These are phyloP conservation scores for Crotalus viridis DNA, from an alignment of 2,113 vertebrate species.

Conservation along the genomic window DNA sequence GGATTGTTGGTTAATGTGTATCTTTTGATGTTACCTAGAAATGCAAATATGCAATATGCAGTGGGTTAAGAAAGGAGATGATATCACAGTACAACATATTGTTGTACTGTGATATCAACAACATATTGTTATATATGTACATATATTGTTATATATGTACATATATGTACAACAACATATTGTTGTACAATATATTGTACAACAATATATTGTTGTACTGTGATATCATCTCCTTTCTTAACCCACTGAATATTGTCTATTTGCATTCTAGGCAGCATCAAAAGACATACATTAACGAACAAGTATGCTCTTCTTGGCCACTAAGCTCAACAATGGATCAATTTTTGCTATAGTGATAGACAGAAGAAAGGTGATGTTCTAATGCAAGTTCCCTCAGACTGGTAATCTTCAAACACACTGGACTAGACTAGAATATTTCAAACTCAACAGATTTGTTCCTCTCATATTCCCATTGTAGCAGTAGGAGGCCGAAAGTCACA, in stretches of 20 bases:
- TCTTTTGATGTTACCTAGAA: constrained; percentile 6
- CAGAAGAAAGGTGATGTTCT: background rate
- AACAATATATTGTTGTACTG: background rate
- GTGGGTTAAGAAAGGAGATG: background rate
- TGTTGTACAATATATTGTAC: too few species aligned
- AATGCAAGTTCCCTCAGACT: background rate
- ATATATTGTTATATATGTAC: too few species aligned
- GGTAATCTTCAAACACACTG: background rate
- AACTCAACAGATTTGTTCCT: background rate
- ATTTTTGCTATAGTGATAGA: background rate
- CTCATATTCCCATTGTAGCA: background rate
- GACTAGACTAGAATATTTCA: background rate
- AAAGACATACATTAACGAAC: background rate
- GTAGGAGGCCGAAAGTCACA: background rate
- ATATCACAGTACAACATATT: background rate
- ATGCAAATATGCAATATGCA: background rate
- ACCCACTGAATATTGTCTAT: background rate
- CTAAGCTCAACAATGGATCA: background rate
- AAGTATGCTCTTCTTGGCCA: background rate
- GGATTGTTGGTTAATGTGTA: background rate
- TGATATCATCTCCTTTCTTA: background rate
- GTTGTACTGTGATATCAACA: too few species aligned
- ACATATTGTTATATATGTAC: too few species aligned
- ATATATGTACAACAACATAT: too few species aligned
- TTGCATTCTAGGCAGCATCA: background rate